Percentiles rank a stretch among this genome's conserved stretches.
Conservation (phyloP, 2,113 vertebrate species). For the mouse (Mus musculus) region GRCm39 chr6:36374001-36374500, state of each 20-base stretch:
- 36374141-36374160: not conserved
- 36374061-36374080: conserved; percentile 6
- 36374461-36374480: conserved; percentile 23
- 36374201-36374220: not conserved
- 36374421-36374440: not conserved
- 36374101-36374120: conserved; percentile 35
- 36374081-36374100: not conserved
- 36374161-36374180: not conserved
- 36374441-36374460: not conserved
- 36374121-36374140: not conserved
- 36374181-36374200: not conserved
- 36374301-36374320: not conserved
- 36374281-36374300: not conserved
- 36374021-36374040: not conserved
- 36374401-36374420: conserved; percentile 37
- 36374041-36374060: conserved; percentile 11
- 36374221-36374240: not conserved
- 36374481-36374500: conserved; percentile 35
- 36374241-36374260: not conserved
- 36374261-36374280: not conserved
- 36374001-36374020: not conserved
- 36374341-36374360: not conserved
- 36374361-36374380: not conserved
- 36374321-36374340: not conserved
- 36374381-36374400: not conserved